phyloP scores from a whole-genome alignment of 1,140 invertebrate genomes.

The Micrasema minimum region DNA sequence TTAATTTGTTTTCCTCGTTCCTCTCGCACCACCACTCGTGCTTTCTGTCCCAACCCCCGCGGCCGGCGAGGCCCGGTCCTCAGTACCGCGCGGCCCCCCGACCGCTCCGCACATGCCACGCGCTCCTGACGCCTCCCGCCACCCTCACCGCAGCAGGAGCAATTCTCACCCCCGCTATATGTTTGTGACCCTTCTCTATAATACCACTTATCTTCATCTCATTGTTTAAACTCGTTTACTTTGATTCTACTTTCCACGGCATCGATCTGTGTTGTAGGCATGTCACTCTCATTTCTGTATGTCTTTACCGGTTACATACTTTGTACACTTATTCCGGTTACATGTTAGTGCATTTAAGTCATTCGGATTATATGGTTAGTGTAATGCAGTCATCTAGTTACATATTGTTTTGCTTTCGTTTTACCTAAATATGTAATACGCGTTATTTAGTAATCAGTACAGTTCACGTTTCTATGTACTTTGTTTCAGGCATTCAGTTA shows the following conservation, averaged over 20 bases:
- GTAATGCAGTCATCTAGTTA: too few relatives aligned
- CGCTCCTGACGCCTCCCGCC: constrained; percentile 6
- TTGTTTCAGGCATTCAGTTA: too few relatives aligned
- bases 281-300: neutral
- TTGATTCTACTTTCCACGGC: constrained; percentile 13
- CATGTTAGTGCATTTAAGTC: constrained; percentile 1
- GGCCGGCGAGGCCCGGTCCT: neutral
- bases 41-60: neutral
- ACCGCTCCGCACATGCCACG: constrained; percentile 22
- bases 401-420: too few relatives aligned
- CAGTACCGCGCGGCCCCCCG: constrained; percentile 36
- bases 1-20: neutral
- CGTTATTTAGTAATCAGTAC: too few relatives aligned
- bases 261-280: constrained; percentile 6
- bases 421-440: too few relatives aligned
- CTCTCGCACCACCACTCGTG: neutral
- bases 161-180: constrained; percentile 29
- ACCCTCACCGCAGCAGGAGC: constrained; percentile 11
- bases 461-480: too few relatives aligned
- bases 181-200: constrained; percentile 25
- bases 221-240: constrained; percentile 10
- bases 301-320: neutral
- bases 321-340: constrained; percentile 1
- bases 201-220: constrained; percentile 18
- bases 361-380: neutral